phyloP scores from a whole-genome alignment of 2,113 vertebrate species.

The Oceanites oceanicus region DNA sequence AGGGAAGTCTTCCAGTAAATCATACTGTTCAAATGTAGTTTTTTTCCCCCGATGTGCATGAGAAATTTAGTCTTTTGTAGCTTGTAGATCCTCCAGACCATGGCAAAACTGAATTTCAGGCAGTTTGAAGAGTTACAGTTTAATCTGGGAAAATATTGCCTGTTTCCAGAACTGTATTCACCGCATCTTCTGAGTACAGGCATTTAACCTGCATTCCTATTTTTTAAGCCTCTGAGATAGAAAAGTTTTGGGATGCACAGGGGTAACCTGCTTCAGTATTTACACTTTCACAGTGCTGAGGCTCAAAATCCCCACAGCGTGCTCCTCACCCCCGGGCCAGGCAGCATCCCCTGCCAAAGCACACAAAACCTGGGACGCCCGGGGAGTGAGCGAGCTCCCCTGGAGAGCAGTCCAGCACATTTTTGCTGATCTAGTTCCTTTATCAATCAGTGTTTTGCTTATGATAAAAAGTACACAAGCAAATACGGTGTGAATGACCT shows the following conservation, averaged over 20 bases:
- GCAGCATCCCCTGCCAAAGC: neutral
- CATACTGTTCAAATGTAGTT: neutral
- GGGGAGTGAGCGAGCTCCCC: rapidly evolving
- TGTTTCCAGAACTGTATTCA: neutral
- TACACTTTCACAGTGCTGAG: neutral
- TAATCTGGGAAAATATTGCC: neutral
- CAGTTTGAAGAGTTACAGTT: neutral
- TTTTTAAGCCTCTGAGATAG: neutral
- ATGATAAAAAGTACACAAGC: neutral
- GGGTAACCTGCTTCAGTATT: neutral
- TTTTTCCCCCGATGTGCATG: neutral
- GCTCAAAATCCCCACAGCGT: neutral
- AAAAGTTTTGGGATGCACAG: neutral
- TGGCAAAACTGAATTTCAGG: conserved; percentile 22
- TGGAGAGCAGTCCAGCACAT: neutral
- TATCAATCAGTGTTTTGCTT: neutral
- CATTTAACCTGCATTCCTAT: neutral
- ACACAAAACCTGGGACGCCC: neutral
- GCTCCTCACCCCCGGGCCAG: neutral
- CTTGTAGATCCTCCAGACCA: neutral
- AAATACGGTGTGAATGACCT: neutral
- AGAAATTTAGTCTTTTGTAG: neutral
- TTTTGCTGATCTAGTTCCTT: neutral
- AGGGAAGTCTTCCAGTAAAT: neutral
- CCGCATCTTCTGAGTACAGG: neutral